Base-by-base conservation (phyloP, 1,140 invertebrate genomes). In the Ladona fulva region DNA sequence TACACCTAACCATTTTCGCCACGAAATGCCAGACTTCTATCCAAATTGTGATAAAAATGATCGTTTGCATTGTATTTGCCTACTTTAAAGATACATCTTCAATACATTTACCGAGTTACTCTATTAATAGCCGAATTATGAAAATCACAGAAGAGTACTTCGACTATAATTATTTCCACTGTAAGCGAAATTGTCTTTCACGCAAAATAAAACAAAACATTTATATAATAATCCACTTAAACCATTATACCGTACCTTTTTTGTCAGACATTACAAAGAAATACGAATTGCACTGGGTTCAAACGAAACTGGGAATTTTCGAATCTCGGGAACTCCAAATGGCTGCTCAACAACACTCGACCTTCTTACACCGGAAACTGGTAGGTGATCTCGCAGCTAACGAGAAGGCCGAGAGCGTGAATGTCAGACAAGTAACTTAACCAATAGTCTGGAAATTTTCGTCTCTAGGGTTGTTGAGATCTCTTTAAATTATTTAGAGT, bases 201-300 rank as follows among this genome's bases (percentile, higher is more conserved):
- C 52, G 52, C 14, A 3, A 66, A 66, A 66, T 66, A 66, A 66
- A 66, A 66, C 52, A 66, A 66, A 66, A 66, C n/a, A 66, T 66
- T 66, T 66, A 22, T 66, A 66, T 22, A 66, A 19, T 66, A 66
- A 19, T 66, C 52, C 52, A 66, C 52, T 66, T 66, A 66, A 66
- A 22, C 52, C 52, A 76, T n/a, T 42, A 76, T 76, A 76, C 75
- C 19, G 19, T 76, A 76, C 75, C 75, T 76, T 76, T 76, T 42
- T 76, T 76, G 75, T 76, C 75, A 29, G 75, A 76, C 75, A 76
- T 76, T 29, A 76, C 75, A 29, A 76, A 29, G 19, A 42, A 24
- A 25, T 25, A 25, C 42, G 25, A 25, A 11, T 66, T 22, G 52
- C 14, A 22, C 52, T 6, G 52, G 52, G 52, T 6, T 19, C 52